Percentiles rank a stretch among this genome's conserved stretches.
phyloP scores from a whole-genome alignment of 2,797 vertebrate species.

The Anableps anableps region DNA sequence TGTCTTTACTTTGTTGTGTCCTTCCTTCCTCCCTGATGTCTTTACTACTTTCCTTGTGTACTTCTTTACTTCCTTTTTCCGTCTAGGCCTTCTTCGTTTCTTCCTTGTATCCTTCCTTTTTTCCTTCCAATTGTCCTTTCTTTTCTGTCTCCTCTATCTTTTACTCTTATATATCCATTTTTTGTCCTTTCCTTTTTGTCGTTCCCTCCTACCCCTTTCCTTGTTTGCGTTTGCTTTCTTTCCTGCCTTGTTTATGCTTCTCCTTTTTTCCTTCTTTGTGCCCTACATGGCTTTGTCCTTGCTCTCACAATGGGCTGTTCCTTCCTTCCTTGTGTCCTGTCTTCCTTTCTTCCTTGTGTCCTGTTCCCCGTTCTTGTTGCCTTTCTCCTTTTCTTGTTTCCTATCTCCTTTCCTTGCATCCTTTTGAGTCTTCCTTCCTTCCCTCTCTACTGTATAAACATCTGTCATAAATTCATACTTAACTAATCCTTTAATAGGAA shows the following conservation, averaged over 20 bases:
- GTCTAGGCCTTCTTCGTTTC: background rate
- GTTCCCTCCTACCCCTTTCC: background rate
- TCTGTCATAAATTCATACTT: background rate
- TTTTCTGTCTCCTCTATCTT: background rate
- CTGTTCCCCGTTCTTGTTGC: too few relatives aligned
- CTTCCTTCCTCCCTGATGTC: background rate
- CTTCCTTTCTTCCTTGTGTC: too few relatives aligned
- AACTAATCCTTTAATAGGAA: too few relatives aligned
- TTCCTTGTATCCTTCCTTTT: background rate
- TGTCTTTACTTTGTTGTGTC: background rate
- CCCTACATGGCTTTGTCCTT: background rate
- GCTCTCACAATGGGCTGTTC: too few relatives aligned
- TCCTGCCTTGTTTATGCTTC: background rate
- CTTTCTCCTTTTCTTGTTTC: too few relatives aligned
- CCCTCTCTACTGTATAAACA: background rate
- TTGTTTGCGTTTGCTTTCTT: background rate
- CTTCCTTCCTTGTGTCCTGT: too few relatives aligned
- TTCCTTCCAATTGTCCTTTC: background rate
- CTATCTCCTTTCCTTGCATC: too few relatives aligned
- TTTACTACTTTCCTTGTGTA: background rate
- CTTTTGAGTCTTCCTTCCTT: background rate
- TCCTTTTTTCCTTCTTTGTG: background rate
- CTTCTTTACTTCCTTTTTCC: background rate
- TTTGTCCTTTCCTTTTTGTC: too few relatives aligned
- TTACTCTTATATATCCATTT: too few relatives aligned